Evolutionary conservation across 2,888 invertebrate genomes (phyloP).

Genomic region (Spilosoma lubricipeda): DNA sequence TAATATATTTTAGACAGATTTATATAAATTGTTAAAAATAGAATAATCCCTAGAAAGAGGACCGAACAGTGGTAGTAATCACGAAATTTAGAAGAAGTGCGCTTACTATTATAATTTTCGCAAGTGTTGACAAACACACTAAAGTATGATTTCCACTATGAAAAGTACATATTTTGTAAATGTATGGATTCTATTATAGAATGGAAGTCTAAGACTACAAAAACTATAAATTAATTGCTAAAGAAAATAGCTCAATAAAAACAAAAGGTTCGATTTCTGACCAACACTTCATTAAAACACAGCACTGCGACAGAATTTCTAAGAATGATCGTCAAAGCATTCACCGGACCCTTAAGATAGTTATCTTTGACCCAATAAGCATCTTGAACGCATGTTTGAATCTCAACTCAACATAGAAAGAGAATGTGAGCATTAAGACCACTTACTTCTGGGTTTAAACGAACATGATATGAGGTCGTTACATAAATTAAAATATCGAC

Average conservation of each 20-base stretch:
- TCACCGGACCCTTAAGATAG: neutral
- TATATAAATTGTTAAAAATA: neutral
- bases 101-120: neutral
- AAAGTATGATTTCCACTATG: neutral
- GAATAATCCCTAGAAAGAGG: neutral
- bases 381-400: conserved; percentile 13
- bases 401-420: conserved; percentile 23
- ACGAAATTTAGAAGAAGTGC: neutral
- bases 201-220: too few species aligned
- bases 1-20: neutral
- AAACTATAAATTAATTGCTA: too few species aligned
- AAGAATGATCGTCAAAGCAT: neutral
- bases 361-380: conserved; percentile 16
- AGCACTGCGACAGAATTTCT: neutral
- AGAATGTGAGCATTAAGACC: conserved; percentile 30
- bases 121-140: neutral
- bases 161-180: neutral
- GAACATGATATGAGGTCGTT: conserved; percentile 41
- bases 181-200: neutral
- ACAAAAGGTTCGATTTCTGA: neutral
- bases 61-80: neutral
- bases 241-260: neutral
- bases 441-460: conserved; percentile 48
- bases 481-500: conserved; percentile 60
- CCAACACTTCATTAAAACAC: neutral